phyloP scores from a whole-genome alignment of 2,113 vertebrate species.

The Microtus pennsylvanicus region DNA sequence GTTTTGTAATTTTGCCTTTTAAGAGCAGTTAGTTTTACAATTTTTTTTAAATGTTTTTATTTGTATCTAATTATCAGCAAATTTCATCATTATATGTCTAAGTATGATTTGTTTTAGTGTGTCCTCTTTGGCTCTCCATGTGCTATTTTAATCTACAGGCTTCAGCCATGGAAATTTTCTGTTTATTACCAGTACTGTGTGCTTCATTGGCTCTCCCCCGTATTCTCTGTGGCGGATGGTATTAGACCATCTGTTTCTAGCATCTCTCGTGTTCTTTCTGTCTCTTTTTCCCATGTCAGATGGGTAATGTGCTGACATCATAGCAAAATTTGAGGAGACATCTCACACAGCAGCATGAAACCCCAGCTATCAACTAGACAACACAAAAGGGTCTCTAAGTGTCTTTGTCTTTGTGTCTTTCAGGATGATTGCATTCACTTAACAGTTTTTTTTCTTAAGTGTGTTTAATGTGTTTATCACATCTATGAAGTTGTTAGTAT shows the following conservation, averaged over 20 bases:
- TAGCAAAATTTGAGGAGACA: constrained; percentile 23
- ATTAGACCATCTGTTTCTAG: constrained; percentile 35
- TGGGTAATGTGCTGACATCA: constrained; percentile 3
- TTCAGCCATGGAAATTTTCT: constrained; percentile 39
- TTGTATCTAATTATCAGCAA: constrained; percentile 45
- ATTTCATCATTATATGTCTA: constrained; percentile 32
- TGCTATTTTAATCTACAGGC: constrained; percentile 29
- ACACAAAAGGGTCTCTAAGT: not conserved
- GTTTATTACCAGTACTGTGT: constrained; percentile 33
- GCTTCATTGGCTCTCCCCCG: not conserved
- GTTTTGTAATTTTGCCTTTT: constrained; percentile 3
- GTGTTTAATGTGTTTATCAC: constrained; percentile 29
- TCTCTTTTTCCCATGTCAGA: not conserved
- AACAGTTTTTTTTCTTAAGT: not conserved
- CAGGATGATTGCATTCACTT: constrained; percentile 24
- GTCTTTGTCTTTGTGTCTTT: constrained; percentile 12
- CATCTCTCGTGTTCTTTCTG: constrained; percentile 24
- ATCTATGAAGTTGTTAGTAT: constrained; percentile 28
- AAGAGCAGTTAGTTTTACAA: not conserved
- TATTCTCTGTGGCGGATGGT: constrained; percentile 6
- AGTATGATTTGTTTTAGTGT: constrained; percentile 43
- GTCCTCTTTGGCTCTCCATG: not conserved
- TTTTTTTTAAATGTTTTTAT: constrained; percentile 42
- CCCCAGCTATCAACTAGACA: not conserved
- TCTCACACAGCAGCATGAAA: not conserved